phyloP scores from a whole-genome alignment of 92 coral and sea anemone genomes.

The Pocillopora grandis region DNA sequence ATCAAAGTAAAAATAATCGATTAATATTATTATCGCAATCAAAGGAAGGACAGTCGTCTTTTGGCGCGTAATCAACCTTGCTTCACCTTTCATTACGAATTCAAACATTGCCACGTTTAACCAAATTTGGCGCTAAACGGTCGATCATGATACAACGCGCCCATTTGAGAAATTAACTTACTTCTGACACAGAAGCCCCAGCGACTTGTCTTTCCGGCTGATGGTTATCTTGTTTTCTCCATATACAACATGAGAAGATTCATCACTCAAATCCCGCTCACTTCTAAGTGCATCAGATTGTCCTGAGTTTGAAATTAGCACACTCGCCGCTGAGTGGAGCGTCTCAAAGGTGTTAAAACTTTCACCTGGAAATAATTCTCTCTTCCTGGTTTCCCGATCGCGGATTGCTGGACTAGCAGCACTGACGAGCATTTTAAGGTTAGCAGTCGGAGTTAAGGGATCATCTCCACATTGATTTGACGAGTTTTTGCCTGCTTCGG shows the following conservation, averaged over 20 bases:
- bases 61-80: conserved; percentile 36
- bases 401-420: conserved; percentile 98
- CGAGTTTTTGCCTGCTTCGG: conserved; percentile 17
- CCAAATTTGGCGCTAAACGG: conserved; percentile 81
- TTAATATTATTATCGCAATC: not conserved
- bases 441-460: conserved; percentile 96
- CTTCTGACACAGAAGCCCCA: conserved; percentile 98
- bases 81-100: conserved; percentile 51
- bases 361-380: conserved; percentile 82
- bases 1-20: not conserved
- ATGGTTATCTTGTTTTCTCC: conserved; percentile 72
- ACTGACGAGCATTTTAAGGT: conserved; percentile 95
- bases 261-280: conserved; percentile 5
- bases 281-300: conserved; percentile 11
- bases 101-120: conserved; percentile 64
- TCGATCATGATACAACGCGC: conserved; percentile 3
- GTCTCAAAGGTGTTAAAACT: conserved; percentile 49
- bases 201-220: conserved; percentile 97
- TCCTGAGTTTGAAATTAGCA: conserved; percentile 36
- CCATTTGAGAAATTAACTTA: conserved; percentile 40
- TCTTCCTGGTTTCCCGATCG: conserved; percentile 90
- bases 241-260: conserved; percentile 31
- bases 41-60: not conserved
- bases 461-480: conserved; percentile 52
- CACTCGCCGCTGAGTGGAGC: conserved; percentile 40